These are phyloP conservation scores for Ciconia boyciana DNA, from an alignment of 2,113 vertebrate genomes.

Conservation along the genomic window DNA sequence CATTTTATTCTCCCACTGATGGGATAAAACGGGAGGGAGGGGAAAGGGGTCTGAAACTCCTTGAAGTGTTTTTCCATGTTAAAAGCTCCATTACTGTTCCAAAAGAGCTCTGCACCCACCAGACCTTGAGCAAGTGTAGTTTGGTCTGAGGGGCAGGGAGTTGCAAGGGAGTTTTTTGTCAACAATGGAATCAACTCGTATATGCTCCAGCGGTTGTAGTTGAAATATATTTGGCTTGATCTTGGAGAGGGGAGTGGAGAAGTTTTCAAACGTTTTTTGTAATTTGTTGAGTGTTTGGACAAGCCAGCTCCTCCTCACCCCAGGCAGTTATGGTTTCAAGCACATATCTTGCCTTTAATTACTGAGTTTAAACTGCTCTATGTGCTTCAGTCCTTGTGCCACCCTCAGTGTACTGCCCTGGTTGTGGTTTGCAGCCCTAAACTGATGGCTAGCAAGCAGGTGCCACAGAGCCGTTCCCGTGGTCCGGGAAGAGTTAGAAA, in stretches of 20 bases:
- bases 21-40: background rate
- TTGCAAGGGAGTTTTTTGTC: background rate
- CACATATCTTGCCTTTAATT: background rate
- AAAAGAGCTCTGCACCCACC: background rate
- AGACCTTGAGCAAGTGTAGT: background rate
- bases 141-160: background rate
- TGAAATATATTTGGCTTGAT: background rate
- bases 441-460: background rate
- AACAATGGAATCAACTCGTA: background rate
- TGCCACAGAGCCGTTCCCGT: background rate
- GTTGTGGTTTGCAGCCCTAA: background rate
- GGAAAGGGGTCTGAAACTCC: background rate
- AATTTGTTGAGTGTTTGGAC: background rate
- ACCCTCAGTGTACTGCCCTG: background rate
- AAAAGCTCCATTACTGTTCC: background rate
- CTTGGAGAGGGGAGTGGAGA: background rate
- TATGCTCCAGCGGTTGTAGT: background rate
- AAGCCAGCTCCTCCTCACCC: background rate
- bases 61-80: background rate
- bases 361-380: background rate
- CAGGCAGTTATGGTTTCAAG: background rate
- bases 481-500: background rate
- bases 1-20: background rate
- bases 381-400: background rate
- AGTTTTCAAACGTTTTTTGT: background rate